Evolutionary conservation across 2,888 invertebrate species (phyloP), one percentile per base, ranked within the genome.

Genomic region (Cryptocheilus praepositus): DNA sequence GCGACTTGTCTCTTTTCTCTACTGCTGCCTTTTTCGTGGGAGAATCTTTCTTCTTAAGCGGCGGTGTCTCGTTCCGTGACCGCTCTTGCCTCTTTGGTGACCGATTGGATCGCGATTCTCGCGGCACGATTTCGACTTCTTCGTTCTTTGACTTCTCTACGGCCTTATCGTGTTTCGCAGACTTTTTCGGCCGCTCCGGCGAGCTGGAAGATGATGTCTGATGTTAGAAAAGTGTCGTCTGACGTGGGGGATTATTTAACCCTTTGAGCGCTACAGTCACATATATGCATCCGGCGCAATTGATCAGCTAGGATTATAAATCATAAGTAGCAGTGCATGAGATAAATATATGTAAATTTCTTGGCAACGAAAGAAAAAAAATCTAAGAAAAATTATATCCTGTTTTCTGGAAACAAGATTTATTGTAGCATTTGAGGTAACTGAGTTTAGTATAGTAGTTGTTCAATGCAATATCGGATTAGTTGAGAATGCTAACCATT

Each of bases 181-280:
- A 79, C 59, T 86, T 87, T 56, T 82, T 85, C 46, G 84, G 79
- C 63, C 82, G 81, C 65, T 87, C 87, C 43, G 85, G 81, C n/a
- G 84, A 85, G 68, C 87, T 87, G 71, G 1, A 74, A 73, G 22
- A 62, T 18, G n/a, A n/a, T 36, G 57, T 63, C 59, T 67, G 43
- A 19, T 25, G 22, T 8, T 45, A 51, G 36, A 2, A 45, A 21
- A 13, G 19, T 11, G 11, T 51, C 51, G 0, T 25, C 25, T 55
- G 0, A 44, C 16, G 11, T 7, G 7, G 8, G 4, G 36, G 1
- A 11, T 43, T 68, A 18, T 15, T 52, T 57, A n/a, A n/a, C n/a
- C n/a, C n/a, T n/a, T n/a, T n/a, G n/a, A n/a, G n/a, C n/a, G n/a
- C n/a, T n/a, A n/a, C n/a, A n/a, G n/a, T n/a, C n/a, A n/a, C n/a